Evolutionary conservation across 2,113 vertebrate species (phyloP).

Genomic region (Phalacrocorax carbo): DNA sequence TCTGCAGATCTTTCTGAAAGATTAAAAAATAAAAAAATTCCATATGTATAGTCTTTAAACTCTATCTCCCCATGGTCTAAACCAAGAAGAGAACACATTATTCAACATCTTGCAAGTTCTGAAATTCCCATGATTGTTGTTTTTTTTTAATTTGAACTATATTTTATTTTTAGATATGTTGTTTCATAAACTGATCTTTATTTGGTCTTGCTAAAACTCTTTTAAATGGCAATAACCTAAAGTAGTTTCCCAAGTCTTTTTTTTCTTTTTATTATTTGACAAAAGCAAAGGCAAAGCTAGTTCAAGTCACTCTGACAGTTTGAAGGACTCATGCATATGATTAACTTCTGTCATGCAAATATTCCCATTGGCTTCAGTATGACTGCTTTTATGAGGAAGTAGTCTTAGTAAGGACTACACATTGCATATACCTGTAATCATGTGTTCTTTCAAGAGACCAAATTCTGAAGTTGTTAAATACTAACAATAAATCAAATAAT

Average conservation of each 20-base stretch:
- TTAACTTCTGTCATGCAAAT: neutral
- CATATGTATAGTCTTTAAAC: neutral
- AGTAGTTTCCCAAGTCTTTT: neutral
- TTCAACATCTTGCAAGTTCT: neutral
- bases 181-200: neutral
- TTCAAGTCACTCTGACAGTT: neutral
- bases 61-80: neutral
- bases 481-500: neutral
- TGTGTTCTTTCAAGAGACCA: neutral
- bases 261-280: neutral
- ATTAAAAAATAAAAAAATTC: neutral
- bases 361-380: neutral
- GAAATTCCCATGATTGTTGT: neutral
- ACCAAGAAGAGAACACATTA: neutral
- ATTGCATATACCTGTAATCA: neutral
- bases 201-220: neutral
- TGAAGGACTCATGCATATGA: neutral
- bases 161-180: neutral
- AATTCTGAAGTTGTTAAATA: neutral
- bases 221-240: neutral
- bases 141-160: neutral
- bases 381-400: neutral
- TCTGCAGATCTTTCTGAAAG: constrained; percentile 22
- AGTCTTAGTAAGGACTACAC: neutral
- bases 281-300: neutral